Evolutionary conservation across 2,797 vertebrate species (phyloP), one percentile per base, ranked within the genome.

Genomic region (Mallotus villosus): DNA sequence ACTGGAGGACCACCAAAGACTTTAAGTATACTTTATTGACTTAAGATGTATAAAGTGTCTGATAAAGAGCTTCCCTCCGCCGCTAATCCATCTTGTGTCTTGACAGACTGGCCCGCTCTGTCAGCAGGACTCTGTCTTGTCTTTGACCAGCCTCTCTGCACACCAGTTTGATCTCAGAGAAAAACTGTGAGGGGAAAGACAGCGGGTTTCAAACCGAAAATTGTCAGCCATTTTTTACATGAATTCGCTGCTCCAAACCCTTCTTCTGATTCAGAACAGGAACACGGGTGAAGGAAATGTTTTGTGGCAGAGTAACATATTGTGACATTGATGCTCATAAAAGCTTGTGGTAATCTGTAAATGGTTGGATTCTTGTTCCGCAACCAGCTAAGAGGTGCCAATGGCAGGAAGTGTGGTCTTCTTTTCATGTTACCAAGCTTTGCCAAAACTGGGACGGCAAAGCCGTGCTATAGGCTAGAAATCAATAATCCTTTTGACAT

Each of bases 1-100:
- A 74, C 75, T 72, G 64, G 80, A 78, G 83, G 92, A 93, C 93
- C 92, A 93, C 92, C 92, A 92, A 91, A 85, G 89, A 83, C 81
- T 86, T 85, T 74, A 86, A 90, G 86, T 86, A 85, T 84, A 83
- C 82, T 86, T 85, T 86, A 87, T 88, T 84, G 83, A 86, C 82
- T 88, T 76, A 69, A 81, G 84, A 89, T 89, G 90, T 81, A 87
- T 86, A 81, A 90, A 86, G 82, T 75, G 75, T 72, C 71, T 76
- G 88, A 93, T 89, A 90, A 91, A 91, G 87, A 77, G 77, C 84
- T 89, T 89, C 77, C 84, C 75, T 82, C 81, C 74, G 76, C 78
- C 78, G 74, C 67, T 83, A 71, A 83, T 91, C 75, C 76, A 63
- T 88, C 82, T 78, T 76, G 78, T 74, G 37, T 60, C 70, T 61